Conservation (phyloP, 2,888 invertebrate species). For the Anthophora plumipes region DNA sequence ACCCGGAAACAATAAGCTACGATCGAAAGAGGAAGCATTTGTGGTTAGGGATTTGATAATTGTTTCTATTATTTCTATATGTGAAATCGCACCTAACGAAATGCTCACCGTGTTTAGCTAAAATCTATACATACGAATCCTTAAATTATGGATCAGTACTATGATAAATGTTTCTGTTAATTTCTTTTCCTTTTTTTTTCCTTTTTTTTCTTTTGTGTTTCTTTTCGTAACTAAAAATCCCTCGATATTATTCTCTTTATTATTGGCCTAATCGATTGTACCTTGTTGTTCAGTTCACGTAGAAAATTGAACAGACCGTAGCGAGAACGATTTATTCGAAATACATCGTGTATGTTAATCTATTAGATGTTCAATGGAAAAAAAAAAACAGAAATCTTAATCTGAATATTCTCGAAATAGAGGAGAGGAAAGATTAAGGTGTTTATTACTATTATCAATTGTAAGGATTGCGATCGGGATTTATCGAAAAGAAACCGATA, state of each 20-base stretch:
- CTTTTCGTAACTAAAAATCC: background rate
- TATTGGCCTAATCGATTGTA: conserved; percentile 31
- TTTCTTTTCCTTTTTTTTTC: no score
- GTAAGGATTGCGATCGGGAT: background rate
- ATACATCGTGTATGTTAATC: background rate
- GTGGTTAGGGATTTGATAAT: conserved; percentile 1
- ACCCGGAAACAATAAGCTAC: background rate
- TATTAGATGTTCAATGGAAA: conserved; percentile 12
- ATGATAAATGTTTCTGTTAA: no score
- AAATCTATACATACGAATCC: background rate
- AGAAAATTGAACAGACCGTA: background rate
- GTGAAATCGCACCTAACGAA: conserved; percentile 21
- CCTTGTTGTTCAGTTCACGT: background rate
- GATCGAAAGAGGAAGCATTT: conserved; percentile 15
- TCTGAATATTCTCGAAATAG: background rate
- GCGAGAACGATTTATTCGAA: background rate
- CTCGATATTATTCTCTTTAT: conserved; percentile 1
- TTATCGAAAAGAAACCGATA: conserved; percentile 14
- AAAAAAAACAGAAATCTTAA: conserved; percentile 9
- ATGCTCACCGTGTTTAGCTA: conserved; percentile 6
- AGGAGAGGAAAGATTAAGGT: background rate
- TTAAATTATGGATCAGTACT: background rate
- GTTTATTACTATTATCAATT: background rate
- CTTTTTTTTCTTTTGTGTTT: no score
- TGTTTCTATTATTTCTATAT: conserved; percentile 13